Evolutionary conservation across 1,140 invertebrate genomes (phyloP).

Genomic region (Rhizoglyphus robini): DNA sequence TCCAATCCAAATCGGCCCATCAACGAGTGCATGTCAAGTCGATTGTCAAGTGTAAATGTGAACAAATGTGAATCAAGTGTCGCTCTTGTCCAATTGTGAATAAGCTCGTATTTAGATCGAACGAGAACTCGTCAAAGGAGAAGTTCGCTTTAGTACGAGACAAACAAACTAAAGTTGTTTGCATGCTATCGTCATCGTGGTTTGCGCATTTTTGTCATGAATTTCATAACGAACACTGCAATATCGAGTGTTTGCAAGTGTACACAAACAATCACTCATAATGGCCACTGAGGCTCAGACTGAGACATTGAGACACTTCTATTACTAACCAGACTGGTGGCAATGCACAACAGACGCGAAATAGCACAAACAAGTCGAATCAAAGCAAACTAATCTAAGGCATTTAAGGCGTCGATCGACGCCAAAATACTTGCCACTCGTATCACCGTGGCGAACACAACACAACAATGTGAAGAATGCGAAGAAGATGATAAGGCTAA

Average conservation of each 20-base stretch:
- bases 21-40: neutral
- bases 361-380: neutral
- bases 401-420: conserved; percentile 8
- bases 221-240: neutral
- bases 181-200: neutral
- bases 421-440: neutral
- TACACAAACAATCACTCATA: neutral
- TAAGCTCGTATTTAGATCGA: neutral
- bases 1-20: neutral
- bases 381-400: neutral
- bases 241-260: neutral
- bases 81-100: neutral
- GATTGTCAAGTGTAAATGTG: conserved; percentile 6
- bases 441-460: neutral
- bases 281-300: too few relatives aligned
- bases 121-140: neutral
- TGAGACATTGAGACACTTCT: neutral
- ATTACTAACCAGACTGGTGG: neutral
- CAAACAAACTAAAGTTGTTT: neutral
- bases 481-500: too few relatives aligned
- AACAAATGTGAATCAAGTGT: conserved; percentile 1
- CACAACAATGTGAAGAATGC: too few relatives aligned
- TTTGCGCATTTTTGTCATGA: neutral
- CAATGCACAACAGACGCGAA: neutral
- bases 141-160: neutral